Base-by-base conservation (phyloP, 2,888 invertebrate species). In the Drosophila paramelanica region DNA sequence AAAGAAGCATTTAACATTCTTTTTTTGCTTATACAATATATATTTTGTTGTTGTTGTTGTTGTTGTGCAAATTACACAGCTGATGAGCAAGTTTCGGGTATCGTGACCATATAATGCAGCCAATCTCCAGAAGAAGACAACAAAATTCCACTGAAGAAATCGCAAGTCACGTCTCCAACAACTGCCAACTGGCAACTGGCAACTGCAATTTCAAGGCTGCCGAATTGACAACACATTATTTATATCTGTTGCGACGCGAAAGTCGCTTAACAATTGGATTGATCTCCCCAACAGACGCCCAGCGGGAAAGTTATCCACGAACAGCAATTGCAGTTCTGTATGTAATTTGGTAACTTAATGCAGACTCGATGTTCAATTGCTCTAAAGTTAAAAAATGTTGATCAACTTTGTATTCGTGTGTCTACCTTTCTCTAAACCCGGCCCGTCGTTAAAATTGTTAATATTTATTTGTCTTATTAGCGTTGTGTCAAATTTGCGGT, bases 221-320 rank as follows among this genome's bases (percentile, higher is more conserved):
- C 73, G 72, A 66, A 84, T 79, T 84, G 81, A 81, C 84, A 84
- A 77, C 72, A 78, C 84, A 87, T 73, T 73, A 87, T 81, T 84
- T 81, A 79, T 66, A 67, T 82, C 39, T 57, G 50, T 70, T 62
- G 31, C 68, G 67, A 56, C 75, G 85, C 85, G 83, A 87, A 84
- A 84, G 88, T 84, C 80, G 61, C 62, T 38, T 38, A 42, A 57
- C 45, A 66, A 69, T 67, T 67, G 73, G 59, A 49, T 38, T 33
- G 51, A 67, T 68, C 53, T 43, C 38, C 8, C 8, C 13, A 43
- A 46, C 45, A 41, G 27, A 41, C 72, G 23, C 50, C 62, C 51
- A 65, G 64, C 77, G 59, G 59, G 68, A 73, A 79, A 79, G 76
- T 77, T 79, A 27, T 7, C 25, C 39, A 10, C 10, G 31, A 38